Base-by-base conservation (phyloP, 2,888 invertebrate genomes). In the Sinhomidia bicolor region DNA sequence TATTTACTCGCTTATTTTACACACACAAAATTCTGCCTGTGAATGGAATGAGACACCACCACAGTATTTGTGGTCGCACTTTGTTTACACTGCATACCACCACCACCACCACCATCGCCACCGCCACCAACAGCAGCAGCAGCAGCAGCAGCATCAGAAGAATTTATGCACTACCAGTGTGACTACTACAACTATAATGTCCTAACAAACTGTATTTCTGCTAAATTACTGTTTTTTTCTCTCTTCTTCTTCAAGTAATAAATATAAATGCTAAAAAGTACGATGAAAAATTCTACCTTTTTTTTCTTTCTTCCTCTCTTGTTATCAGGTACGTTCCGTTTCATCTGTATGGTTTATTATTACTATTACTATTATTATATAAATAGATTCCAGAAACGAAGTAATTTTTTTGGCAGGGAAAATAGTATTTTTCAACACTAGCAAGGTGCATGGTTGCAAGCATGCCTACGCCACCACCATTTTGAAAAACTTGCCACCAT, bases 11-110 rank as follows among this genome's bases (percentile, higher is more conserved):
- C 23, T 17, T 60, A 4, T 7, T 20, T 5, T 23, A 2, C 65
- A 29, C 9, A 17, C 36, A 47, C 47, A 17, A 44, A 1, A 47
- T 44, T 3, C 26, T n/a, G 26, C 23, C 9, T 6, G 74, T 47
- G 74, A 74, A 20, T 23, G 44, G 44, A 41, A 9, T n/a, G n/a
- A n/a, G n/a, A n/a, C n/a, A n/a, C n/a, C n/a, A n/a, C n/a, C 14
- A 47, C 74, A 74, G 6, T 74, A 74, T 74, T 74, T 44, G 74
- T 47, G 44, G 74, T 74, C 74, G 10, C 74, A 74, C 74, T 44
- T 74, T 74, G 74, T 74, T 74, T 74, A 74, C 74, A 47, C 74
- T 74, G n/a, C n/a, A n/a, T n/a, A n/a, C n/a, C n/a, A n/a, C n/a
- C n/a, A n/a, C n/a, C n/a, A n/a, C n/a, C n/a, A 26, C 74, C 60